Evolutionary conservation across 2,113 vertebrate genomes (phyloP).

Genomic region (Dolichotis patagonum): DNA sequence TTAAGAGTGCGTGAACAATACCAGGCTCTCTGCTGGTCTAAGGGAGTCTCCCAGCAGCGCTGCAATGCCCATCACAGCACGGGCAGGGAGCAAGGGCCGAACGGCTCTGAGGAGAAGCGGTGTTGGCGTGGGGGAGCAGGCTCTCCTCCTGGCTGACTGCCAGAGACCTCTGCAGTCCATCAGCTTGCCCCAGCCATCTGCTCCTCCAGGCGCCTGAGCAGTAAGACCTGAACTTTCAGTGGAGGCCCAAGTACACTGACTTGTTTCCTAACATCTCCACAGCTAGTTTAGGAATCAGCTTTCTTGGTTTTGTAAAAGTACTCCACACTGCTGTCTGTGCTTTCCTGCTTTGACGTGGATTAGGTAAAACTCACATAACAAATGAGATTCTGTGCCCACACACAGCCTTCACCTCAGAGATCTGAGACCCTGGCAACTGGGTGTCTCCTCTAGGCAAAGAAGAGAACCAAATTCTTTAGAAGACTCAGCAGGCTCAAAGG

Average conservation of each 20-base stretch:
- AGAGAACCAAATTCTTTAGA: not conserved
- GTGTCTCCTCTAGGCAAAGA: not conserved
- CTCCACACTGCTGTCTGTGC: not conserved
- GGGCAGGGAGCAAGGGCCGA: not conserved
- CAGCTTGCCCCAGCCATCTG: not conserved
- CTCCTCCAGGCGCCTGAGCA: not conserved
- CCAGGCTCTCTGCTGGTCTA: not conserved
- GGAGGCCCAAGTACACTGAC: not conserved
- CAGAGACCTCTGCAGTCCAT: not conserved
- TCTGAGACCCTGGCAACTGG: too few species aligned
- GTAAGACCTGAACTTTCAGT: not conserved
- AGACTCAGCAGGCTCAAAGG: not conserved
- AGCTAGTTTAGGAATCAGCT: not conserved
- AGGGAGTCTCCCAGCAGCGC: too few species aligned
- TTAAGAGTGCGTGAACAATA: not conserved
- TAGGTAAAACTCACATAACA: not conserved
- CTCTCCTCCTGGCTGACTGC: not conserved
- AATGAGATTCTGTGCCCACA: not conserved
- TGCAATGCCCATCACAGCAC: not conserved
- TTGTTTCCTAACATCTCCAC: not conserved
- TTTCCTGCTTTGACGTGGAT: not conserved
- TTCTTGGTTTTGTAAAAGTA: not conserved
- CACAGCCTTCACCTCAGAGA: not conserved
- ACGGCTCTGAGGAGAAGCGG: not conserved
- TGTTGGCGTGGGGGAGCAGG: accelerated